Conservation (phyloP, 2,113 vertebrate species). For the Heloderma charlesbogerti region DNA sequence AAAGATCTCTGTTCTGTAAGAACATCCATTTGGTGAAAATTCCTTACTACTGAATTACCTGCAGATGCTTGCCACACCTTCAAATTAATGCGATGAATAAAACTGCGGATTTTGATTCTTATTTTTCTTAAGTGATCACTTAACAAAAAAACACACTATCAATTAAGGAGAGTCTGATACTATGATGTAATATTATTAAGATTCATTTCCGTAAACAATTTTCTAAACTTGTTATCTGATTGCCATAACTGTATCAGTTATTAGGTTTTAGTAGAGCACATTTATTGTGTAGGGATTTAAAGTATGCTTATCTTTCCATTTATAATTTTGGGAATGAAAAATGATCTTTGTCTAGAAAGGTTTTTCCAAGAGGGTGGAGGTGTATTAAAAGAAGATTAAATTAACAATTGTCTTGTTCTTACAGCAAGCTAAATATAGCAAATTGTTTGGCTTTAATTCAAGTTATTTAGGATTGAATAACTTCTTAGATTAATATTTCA, state of each 20-base stretch:
- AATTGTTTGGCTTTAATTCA: conserved; percentile 42
- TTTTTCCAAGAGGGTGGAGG: background rate
- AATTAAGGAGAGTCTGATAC: conserved; percentile 59
- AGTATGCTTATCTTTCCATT: conserved; percentile 47
- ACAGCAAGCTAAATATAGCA: conserved; percentile 18
- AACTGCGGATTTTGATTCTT: conserved; percentile 57
- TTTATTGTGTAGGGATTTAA: conserved; percentile 41
- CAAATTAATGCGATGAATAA: conserved; percentile 64
- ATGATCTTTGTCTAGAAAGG: conserved; percentile 30
- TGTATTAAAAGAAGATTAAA: conserved; percentile 29
- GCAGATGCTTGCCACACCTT: conserved; percentile 46
- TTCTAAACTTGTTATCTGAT: conserved; percentile 68
- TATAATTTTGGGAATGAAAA: conserved; percentile 49
- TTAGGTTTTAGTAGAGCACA: conserved; percentile 54
- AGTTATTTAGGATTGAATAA: conserved; percentile 43
- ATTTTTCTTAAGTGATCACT: conserved; percentile 39
- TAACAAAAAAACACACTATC: conserved; percentile 51
- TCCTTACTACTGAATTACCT: conserved; percentile 21
- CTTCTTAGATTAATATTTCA: conserved; percentile 42
- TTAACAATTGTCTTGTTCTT: conserved; percentile 54
- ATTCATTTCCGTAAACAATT: conserved; percentile 74
- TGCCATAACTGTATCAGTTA: conserved; percentile 48
- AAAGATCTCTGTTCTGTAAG: fast-evolving
- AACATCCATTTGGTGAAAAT: background rate
- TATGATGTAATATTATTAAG: conserved; percentile 65